Conservation (phyloP, 1,140 invertebrate genomes). For the Psix sp. region DNA sequence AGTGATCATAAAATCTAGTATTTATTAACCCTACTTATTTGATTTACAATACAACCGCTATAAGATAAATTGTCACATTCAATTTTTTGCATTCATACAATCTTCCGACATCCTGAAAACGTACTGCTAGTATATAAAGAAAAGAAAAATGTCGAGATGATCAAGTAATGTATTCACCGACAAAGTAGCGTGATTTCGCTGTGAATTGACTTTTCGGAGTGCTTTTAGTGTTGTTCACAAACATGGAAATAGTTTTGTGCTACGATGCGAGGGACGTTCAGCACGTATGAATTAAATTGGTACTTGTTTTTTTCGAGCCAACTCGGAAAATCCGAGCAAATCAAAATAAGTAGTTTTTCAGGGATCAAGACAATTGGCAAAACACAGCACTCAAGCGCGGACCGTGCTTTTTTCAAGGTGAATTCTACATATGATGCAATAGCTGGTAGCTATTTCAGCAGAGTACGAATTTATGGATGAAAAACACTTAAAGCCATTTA, state of each 20-base stretch:
- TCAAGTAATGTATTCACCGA: slow-evolving; percentile 22
- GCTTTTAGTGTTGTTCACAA: slow-evolving; percentile 29
- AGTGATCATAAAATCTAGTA: too few relatives aligned
- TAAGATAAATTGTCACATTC: too few relatives aligned
- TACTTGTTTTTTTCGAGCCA: slow-evolving; percentile 1
- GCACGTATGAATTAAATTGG: slow-evolving; percentile 25
- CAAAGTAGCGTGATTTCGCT: slow-evolving; percentile 43
- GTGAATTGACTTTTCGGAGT: slow-evolving; percentile 25
- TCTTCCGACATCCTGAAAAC: too few relatives aligned
- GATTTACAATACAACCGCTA: too few relatives aligned
- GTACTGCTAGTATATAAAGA: too few relatives aligned
- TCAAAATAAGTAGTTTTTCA: too few relatives aligned
- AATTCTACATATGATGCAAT: slow-evolving; percentile 43
- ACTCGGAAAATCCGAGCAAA: slow-evolving; percentile 3
- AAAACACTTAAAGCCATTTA: slow-evolving; percentile 12
- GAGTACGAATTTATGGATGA: slow-evolving; percentile 8
- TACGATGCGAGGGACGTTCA: not conserved
- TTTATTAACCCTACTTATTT: too few relatives aligned
- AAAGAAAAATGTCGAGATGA: too few relatives aligned
- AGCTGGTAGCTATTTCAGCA: slow-evolving; percentile 16
- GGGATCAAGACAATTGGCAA: too few relatives aligned
- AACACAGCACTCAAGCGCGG: too few relatives aligned
- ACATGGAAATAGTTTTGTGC: slow-evolving; percentile 21
- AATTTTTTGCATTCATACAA: too few relatives aligned
- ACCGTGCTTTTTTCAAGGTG: slow-evolving; percentile 40